These are phyloP conservation scores for Thryonomys swinderianus DNA, from an alignment of 2,113 vertebrate genomes.

Conservation along the genomic window DNA sequence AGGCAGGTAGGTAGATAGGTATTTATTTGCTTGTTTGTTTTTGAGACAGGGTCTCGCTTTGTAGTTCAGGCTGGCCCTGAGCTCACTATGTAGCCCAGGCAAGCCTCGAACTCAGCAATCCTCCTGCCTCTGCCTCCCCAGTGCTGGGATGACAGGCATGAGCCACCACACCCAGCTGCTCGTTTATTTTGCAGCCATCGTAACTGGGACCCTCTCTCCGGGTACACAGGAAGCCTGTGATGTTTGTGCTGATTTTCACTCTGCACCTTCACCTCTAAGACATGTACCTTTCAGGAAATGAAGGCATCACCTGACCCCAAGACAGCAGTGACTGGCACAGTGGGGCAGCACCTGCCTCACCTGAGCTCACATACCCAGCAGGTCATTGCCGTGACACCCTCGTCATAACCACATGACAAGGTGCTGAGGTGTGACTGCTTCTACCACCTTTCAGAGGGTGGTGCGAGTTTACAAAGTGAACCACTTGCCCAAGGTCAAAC, in stretches of 20 bases:
- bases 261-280: neutral
- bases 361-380: neutral
- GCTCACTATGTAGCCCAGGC: no score
- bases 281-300: neutral
- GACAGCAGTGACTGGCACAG: neutral
- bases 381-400: neutral
- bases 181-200: neutral
- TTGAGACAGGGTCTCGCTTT: no score
- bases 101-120: no score
- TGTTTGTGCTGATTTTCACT: neutral
- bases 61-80: no score
- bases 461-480: neutral
- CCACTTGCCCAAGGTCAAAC: neutral
- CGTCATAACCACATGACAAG: neutral
- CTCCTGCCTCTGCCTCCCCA: no score
- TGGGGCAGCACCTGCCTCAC: neutral
- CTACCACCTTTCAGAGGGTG: neutral
- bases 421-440: neutral
- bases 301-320: neutral
- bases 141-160: no score
- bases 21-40: no score
- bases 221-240: neutral
- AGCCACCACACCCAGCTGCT: no score
- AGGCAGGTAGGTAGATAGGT: no score
- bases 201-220: no score